These are phyloP conservation scores for Poecilia gillii DNA, from an alignment of 2,797 vertebrate genomes.

Conservation along the genomic window DNA sequence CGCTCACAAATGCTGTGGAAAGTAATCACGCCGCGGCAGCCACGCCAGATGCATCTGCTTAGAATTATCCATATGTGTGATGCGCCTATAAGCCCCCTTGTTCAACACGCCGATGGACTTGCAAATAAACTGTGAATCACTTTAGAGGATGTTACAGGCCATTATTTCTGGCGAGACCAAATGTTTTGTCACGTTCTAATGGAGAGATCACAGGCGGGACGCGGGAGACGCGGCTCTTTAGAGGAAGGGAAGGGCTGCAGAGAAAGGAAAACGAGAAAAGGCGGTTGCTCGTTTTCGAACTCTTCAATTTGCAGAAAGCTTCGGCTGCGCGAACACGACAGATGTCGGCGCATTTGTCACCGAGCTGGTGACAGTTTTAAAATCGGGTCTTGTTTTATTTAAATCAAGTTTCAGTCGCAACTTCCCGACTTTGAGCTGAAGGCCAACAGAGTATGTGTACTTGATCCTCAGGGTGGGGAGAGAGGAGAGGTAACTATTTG, in stretches of 20 bases:
- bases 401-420: background rate
- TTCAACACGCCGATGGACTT: constrained; percentile 70
- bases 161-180: constrained; percentile 71
- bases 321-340: background rate
- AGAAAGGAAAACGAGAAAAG: background rate
- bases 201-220: constrained; percentile 58
- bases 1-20: constrained; percentile 85
- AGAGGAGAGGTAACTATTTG: background rate
- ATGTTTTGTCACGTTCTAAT: constrained; percentile 78
- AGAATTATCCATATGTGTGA: constrained; percentile 81
- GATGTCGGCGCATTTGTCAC: background rate
- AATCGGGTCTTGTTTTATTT: background rate
- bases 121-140: constrained; percentile 79
- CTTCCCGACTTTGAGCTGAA: background rate
- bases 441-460: background rate
- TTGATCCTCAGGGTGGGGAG: background rate
- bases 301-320: background rate
- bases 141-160: constrained; percentile 70
- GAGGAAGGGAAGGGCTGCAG: constrained; percentile 15
- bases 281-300: background rate
- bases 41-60: constrained; percentile 85
- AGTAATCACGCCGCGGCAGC: constrained; percentile 87
- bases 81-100: constrained; percentile 58
- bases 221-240: constrained; percentile 40
- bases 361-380: background rate